phyloP scores from a whole-genome alignment of 2,113 vertebrate species.

The Mesoclemmys tuberculata region DNA sequence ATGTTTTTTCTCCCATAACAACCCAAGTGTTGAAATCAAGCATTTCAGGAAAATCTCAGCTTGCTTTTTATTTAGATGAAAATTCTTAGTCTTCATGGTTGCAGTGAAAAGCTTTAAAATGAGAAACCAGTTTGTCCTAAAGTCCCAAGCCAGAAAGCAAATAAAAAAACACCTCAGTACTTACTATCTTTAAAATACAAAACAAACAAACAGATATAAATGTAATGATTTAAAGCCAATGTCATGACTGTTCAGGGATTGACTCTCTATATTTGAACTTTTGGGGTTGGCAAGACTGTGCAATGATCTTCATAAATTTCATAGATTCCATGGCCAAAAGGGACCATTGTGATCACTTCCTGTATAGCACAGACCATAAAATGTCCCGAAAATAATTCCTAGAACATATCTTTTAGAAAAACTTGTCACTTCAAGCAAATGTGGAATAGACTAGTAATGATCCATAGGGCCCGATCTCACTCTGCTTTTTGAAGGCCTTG shows the following conservation, averaged over 20 bases:
- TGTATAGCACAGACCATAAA: background rate
- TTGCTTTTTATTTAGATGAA: background rate
- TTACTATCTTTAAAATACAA: too few relatives aligned
- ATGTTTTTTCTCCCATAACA: background rate
- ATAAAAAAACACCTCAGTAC: too few relatives aligned
- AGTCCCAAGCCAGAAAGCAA: too few relatives aligned
- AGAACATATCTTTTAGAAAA: background rate
- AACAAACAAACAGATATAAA: too few relatives aligned
- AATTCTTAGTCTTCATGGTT: background rate
- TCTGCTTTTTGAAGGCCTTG: background rate
- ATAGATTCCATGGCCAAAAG: background rate
- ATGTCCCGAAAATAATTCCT: background rate
- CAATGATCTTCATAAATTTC: too few relatives aligned
- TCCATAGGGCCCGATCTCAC: background rate
- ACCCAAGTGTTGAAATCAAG: background rate
- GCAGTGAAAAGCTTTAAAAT: background rate
- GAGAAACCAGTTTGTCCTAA: too few relatives aligned
- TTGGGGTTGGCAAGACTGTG: too few relatives aligned
- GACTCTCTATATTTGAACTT: too few relatives aligned
- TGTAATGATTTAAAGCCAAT: too few relatives aligned
- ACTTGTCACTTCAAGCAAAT: too few relatives aligned
- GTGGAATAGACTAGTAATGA: background rate
- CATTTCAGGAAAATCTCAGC: background rate
- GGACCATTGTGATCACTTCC: background rate
- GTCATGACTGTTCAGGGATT: too few relatives aligned